Base-by-base conservation (phyloP, 2,888 invertebrate species). In the Oscheius myriophilus region DNA sequence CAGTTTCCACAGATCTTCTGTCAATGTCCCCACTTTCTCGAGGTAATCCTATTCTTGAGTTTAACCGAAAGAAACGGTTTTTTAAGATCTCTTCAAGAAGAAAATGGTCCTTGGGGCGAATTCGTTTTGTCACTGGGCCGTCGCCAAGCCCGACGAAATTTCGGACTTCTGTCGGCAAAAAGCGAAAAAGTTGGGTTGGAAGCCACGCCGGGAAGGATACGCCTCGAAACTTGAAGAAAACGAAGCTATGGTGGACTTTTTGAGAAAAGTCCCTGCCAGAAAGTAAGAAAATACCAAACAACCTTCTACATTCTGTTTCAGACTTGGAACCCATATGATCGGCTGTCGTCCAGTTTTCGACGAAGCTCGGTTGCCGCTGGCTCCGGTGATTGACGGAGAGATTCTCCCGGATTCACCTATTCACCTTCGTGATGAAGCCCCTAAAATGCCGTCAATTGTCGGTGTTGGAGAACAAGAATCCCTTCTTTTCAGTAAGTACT, bases 371-470 rank as follows among this genome's bases (percentile, higher is more conserved):
- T 72, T 85, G 7, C 80, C 82, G 0, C 71, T 85, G 12, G 75
- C 82, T 0, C 85, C 85, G 7, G 82, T 85, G 41, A 72, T 85
- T 55, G 85, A 85, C 61, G 84, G 81, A 21, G 84, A 85, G 14
- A 68, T 85, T 21, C 72, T 85, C 9, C 85, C 85, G 0, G 67
- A 69, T 43, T 33, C 39, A 12, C 58, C 69, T 21, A 63, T 33
- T 14, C 69, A 77, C 21, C 75, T 85, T 9, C 72, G 84, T 18
- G 69, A 69, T 9, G 79, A 81, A 45, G 74, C 79, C 12, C 70
- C 77, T 14, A 73, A 71, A 21, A 79, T 80, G 49, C 73, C 71
- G 23, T 75, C 72, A 2, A 83, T 85, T 25, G 75, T 75, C 33
- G 85, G 85, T 0, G 79, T 80, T 9, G 81, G 81, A 18, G 73